Evolutionary conservation across 1,140 invertebrate species (phyloP).

Genomic region (Drosophila simulans): DNA sequence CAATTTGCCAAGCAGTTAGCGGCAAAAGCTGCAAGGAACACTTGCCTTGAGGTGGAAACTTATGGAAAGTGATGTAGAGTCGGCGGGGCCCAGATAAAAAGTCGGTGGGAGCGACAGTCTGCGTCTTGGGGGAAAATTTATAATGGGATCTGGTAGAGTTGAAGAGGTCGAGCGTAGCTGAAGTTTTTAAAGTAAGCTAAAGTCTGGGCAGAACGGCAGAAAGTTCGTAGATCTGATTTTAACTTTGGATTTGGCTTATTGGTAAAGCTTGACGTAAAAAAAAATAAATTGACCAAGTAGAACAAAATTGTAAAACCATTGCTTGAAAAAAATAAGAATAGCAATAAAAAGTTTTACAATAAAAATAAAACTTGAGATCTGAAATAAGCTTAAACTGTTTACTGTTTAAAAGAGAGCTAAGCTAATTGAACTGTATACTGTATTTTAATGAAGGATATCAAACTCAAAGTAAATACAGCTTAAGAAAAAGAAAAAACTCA

Average conservation of each 20-base stretch:
- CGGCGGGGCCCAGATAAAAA: conserved; percentile 4
- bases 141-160: conserved; percentile 34
- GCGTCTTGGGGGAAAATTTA: conserved; percentile 29
- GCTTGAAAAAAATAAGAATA: not conserved
- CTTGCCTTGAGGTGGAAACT: conserved; percentile 36
- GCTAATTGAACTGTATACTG: too few species aligned
- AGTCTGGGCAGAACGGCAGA: not conserved
- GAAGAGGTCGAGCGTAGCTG: conserved; percentile 10
- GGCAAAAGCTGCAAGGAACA: conserved; percentile 12
- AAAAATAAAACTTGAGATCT: not conserved
- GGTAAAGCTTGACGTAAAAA: not conserved
- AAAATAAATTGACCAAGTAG: not conserved
- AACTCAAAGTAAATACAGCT: too few species aligned
- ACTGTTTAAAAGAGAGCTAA: too few species aligned
- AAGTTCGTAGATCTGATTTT: conserved; percentile 1
- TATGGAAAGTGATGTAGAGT: conserved; percentile 36
- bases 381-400: too few species aligned
- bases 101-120: conserved; percentile 24
- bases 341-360: not conserved
- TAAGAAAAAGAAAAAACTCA: too few species aligned
- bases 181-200: conserved; percentile 16
- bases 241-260: conserved; percentile 2
- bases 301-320: not conserved
- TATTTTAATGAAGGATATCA: too few species aligned
- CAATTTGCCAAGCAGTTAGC: conserved; percentile 53